phyloP scores from a whole-genome alignment of 2,888 invertebrate species.

The Kuschelorhynchus macadamiae region DNA sequence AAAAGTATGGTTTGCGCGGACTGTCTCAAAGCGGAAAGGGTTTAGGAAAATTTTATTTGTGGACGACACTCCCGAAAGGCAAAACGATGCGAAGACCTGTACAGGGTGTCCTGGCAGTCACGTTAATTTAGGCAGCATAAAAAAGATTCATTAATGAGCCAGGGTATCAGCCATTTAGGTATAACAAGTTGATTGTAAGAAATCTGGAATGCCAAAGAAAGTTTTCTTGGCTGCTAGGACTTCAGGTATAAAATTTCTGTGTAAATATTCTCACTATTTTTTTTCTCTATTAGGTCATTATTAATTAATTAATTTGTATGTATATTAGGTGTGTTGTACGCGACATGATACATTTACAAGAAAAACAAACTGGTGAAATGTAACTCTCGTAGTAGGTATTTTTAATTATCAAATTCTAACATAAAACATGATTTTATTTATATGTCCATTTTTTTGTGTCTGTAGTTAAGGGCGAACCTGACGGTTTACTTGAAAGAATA shows the following conservation, averaged over 20 bases:
- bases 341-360: slow-evolving; percentile 42
- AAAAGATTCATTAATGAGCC: too few relatives aligned
- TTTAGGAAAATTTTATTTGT: slow-evolving; percentile 11
- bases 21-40: not conserved
- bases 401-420: slow-evolving; percentile 46
- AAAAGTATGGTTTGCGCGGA: not conserved
- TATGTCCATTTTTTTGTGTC: slow-evolving; percentile 44
- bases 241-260: slow-evolving; percentile 39
- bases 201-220: not conserved
- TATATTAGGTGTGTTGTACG: slow-evolving; percentile 49
- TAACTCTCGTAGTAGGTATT: slow-evolving; percentile 42
- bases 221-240: slow-evolving; percentile 7
- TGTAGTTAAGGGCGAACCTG: slow-evolving; percentile 30
- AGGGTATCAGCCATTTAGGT: too few relatives aligned
- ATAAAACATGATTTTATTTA: slow-evolving; percentile 46
- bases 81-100: slow-evolving; percentile 23
- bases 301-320: slow-evolving; percentile 47
- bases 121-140: not conserved
- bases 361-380: slow-evolving; percentile 43
- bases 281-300: slow-evolving; percentile 49
- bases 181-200: too few relatives aligned
- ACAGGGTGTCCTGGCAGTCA: slow-evolving; percentile 11
- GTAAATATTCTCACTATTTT: slow-evolving; percentile 47
- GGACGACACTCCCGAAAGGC: slow-evolving; percentile 20
- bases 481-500: slow-evolving; percentile 22